Evolutionary conservation across 2,888 invertebrate genomes (phyloP).

Genomic region (Deilephila elpenor): DNA sequence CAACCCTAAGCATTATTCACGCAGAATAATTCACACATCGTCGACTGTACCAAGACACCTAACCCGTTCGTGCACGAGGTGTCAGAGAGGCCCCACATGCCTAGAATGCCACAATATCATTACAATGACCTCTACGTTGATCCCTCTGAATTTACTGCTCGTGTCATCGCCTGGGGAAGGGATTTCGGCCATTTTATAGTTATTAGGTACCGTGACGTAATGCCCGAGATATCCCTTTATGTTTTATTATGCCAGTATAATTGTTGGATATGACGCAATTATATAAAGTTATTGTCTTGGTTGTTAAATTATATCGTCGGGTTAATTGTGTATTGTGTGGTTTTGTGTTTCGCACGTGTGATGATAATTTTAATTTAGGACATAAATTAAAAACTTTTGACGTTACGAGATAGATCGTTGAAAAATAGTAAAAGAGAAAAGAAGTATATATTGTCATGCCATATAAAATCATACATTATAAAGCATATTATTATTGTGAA

Average conservation of each 20-base stretch:
- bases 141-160: slow-evolving; percentile 39
- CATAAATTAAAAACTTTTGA: not conserved
- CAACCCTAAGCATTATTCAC: not conserved
- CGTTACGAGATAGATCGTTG: too few relatives aligned
- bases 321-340: not conserved
- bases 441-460: too few relatives aligned
- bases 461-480: too few relatives aligned
- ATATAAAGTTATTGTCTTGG: slow-evolving; percentile 17
- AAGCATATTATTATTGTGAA: too few relatives aligned
- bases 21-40: not conserved
- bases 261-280: slow-evolving; percentile 13
- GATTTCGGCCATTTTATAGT: slow-evolving; percentile 21
- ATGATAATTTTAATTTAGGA: not conserved
- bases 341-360: not conserved
- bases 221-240: slow-evolving; percentile 20
- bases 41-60: not conserved
- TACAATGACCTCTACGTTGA: slow-evolving; percentile 48
- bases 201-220: slow-evolving; percentile 15
- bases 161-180: slow-evolving; percentile 41
- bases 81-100: slow-evolving; percentile 38
- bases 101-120: slow-evolving; percentile 52
- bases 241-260: slow-evolving; percentile 10
- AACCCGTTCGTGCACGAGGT: slow-evolving; percentile 19
- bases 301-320: not conserved
- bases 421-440: too few relatives aligned